phyloP scores from a whole-genome alignment of 2,113 vertebrate species.

The Pyxicephalus adspersus region DNA sequence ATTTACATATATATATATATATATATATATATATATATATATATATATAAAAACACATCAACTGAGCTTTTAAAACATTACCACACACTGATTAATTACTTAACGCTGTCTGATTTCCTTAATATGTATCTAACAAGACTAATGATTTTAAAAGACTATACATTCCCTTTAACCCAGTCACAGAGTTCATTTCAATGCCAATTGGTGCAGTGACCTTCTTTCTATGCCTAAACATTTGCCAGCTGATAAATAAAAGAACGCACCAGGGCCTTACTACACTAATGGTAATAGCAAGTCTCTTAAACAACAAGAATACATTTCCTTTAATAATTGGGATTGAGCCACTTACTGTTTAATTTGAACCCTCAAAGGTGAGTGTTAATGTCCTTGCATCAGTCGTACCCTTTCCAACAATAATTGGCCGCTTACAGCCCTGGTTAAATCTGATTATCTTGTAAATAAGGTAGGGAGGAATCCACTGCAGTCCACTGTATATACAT shows the following conservation, averaged over 20 bases:
- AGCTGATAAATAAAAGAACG: slow-evolving; percentile 26
- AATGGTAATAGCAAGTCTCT: slow-evolving; percentile 14
- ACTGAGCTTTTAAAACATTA: no score
- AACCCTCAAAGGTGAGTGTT: slow-evolving; percentile 20
- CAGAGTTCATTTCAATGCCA: background rate
- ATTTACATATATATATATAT: no score
- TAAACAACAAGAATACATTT: slow-evolving; percentile 24
- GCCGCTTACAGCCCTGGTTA: slow-evolving; percentile 46
- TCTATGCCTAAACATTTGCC: background rate
- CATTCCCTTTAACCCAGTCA: no score
- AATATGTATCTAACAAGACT: no score
- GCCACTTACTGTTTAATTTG: slow-evolving; percentile 4
- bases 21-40: no score
- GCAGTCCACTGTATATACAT: slow-evolving; percentile 47
- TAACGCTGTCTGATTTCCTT: no score
- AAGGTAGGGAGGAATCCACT: slow-evolving; percentile 28
- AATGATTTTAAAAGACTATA: no score
- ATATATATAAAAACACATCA: no score
- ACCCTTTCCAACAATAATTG: slow-evolving; percentile 36
- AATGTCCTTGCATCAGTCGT: slow-evolving; percentile 28
- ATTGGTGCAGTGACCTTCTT: background rate
- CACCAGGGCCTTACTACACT: background rate
- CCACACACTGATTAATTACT: no score
- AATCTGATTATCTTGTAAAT: slow-evolving; percentile 51
- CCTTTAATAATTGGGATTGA: slow-evolving; percentile 33